Evolutionary conservation across 2,113 vertebrate species (phyloP).

Genomic region (Origma solitaria): DNA sequence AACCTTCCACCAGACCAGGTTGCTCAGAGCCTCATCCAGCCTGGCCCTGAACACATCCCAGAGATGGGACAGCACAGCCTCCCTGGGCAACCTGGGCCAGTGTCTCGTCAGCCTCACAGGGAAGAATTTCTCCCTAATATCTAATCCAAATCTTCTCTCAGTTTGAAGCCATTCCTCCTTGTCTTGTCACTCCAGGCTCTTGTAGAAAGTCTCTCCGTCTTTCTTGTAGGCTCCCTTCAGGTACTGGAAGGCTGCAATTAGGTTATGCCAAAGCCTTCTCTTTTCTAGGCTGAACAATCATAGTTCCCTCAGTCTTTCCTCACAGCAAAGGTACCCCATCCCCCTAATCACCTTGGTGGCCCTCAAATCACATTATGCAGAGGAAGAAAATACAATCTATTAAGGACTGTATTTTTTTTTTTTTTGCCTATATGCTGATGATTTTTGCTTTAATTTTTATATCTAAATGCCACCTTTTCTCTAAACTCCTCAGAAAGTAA

Average conservation of each 20-base stretch:
- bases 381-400: not conserved
- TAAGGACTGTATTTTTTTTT: not conserved
- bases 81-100: not conserved
- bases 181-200: not conserved
- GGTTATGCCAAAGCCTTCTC: not conserved
- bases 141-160: not conserved
- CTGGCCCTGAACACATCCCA: not conserved
- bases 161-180: not conserved
- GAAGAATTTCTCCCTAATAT: not conserved
- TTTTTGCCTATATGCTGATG: not conserved
- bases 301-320: not conserved
- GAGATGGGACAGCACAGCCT: not conserved
- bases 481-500: not conserved
- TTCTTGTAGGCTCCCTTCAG: not conserved
- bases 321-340: not conserved
- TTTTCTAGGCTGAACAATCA: not conserved
- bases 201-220: not conserved
- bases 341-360: not conserved
- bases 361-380: not conserved
- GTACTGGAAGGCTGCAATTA: not conserved
- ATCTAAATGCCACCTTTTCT: not conserved
- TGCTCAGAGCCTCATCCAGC: not conserved
- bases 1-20: not conserved
- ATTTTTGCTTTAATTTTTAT: not conserved
- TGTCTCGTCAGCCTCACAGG: not conserved